Base-by-base conservation (phyloP, 2,113 vertebrate genomes). In the Pterocles burchelli region DNA sequence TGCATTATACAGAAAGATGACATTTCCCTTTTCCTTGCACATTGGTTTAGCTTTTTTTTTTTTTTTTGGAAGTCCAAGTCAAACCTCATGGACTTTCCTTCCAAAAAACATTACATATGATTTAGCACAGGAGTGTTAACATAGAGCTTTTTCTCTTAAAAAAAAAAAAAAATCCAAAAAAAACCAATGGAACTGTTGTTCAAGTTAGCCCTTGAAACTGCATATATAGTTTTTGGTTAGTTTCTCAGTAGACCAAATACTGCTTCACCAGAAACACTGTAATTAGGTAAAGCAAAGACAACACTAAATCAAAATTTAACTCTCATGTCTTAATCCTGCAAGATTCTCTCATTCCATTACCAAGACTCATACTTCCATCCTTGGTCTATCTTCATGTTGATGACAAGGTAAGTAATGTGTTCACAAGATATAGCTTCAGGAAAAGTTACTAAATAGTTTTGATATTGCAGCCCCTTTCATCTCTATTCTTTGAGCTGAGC, bases 251-350 rank as follows among this genome's bases (percentile, higher is more conserved):
- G 17, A 36, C 6, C 7, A 85, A 59, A 63, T 33, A 63, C 21
- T 63, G 1, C 7, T 12, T 3, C 10, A 20, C 0, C 2, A 7
- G 21, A 6, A 36, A n/a, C 24, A 57, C 1, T 48, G 11, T 46
- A 76, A 52, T 54, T 66, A 74, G 20, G 9, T 46, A 52, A 78
- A 57, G 2, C 5, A 52, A 67, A 61, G 8, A 10, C 7, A 76
- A 34, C 15, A 8, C 11, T 72, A 29, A 7, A 46, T 28, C 28
- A 57, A 41, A 85, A 57, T 57, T 17, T 81, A 33, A 34, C 5
- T 85, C 14, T 46, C 2, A 7, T 15, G 4, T 25, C 28, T 85
- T 41, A 33, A 1, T 67, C 13, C 31, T 62, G 12, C 7, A 73
- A 49, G 33, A 28, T 61, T 77, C 9, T 59, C 17, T 57, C 11